phyloP scores from a whole-genome alignment of 2,888 invertebrate species.

The Tinea semifulvella region DNA sequence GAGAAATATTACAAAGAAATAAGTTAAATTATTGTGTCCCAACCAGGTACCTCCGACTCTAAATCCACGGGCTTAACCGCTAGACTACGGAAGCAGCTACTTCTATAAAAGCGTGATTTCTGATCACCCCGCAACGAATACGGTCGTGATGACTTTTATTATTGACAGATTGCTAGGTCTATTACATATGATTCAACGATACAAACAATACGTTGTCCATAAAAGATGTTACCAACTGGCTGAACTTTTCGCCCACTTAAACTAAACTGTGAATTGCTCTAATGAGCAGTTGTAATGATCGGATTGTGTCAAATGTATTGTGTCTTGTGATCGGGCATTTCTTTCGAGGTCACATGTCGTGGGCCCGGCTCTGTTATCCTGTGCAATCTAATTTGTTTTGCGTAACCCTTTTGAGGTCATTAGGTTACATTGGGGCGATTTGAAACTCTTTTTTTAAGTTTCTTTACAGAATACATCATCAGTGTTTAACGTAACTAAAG shows the following conservation, averaged over 20 bases:
- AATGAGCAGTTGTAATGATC: neutral
- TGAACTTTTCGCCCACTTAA: constrained; percentile 6
- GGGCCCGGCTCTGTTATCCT: neutral
- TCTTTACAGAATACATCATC: no score
- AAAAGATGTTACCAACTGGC: constrained; percentile 1
- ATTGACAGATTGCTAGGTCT: no score
- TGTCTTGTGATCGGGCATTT: constrained; percentile 5
- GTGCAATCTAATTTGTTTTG: neutral
- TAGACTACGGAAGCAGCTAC: no score
- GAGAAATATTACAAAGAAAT: no score
- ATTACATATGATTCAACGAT: neutral
- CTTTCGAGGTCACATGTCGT: constrained; percentile 5
- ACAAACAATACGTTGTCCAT: constrained; percentile 3
- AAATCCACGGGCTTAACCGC: no score
- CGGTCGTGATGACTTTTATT: no score
- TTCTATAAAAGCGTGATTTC: no score
- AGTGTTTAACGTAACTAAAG: no score
- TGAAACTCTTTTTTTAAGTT: neutral
- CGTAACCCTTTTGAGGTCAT: neutral
- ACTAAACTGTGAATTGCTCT: constrained; percentile 1
- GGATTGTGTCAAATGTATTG: neutral
- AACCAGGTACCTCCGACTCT: no score
- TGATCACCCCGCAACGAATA: no score
- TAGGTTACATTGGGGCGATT: neutral
- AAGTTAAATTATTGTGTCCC: no score